A percentile compares a stretch with the other conserved stretches of the same genome.
phyloP scores from a whole-genome alignment of 2,797 vertebrate species.

The Acestrorhynchus altus region DNA sequence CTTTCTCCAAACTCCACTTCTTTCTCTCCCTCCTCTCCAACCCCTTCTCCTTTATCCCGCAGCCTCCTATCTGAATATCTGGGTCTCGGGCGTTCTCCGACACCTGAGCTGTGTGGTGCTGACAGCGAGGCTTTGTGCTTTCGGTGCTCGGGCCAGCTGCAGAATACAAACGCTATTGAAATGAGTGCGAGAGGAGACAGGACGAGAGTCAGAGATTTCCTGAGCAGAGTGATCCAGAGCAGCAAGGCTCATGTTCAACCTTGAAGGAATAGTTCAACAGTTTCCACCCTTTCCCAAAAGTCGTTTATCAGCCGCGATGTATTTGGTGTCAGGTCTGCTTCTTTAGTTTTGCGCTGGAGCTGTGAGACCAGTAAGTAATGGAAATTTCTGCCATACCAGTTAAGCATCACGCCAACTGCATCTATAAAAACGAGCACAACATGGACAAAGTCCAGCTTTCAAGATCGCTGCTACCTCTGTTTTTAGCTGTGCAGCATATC shows the following conservation, averaged over 20 bases:
- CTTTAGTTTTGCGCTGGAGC: too few species aligned
- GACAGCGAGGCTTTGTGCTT: neutral
- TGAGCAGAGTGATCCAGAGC: conserved; percentile 27
- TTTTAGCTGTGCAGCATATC: too few species aligned
- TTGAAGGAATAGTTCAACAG: neutral
- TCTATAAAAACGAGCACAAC: too few species aligned
- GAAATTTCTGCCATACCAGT: too few species aligned
- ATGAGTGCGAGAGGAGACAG: conserved; percentile 28
- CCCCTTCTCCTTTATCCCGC: neutral
- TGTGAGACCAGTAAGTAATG: too few species aligned
- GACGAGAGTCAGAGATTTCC: conserved; percentile 43
- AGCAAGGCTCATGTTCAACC: conserved; percentile 18
- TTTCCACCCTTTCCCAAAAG: too few species aligned
- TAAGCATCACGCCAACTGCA: too few species aligned
- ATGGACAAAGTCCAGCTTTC: too few species aligned
- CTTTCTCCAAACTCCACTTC: neutral
- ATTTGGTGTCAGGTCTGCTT: too few species aligned
- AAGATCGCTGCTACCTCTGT: too few species aligned
- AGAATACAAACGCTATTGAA: conserved; percentile 32
- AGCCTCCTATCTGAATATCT: neutral
- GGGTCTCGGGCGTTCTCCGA: neutral
- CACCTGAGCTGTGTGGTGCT: neutral
- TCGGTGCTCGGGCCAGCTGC: neutral
- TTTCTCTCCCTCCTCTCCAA: conserved; percentile 54
- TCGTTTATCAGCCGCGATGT: too few species aligned